A percentile compares a stretch with the other conserved stretches of the same genome.
Conservation (phyloP, 2,888 invertebrate species). For the Allygus modestus region DNA sequence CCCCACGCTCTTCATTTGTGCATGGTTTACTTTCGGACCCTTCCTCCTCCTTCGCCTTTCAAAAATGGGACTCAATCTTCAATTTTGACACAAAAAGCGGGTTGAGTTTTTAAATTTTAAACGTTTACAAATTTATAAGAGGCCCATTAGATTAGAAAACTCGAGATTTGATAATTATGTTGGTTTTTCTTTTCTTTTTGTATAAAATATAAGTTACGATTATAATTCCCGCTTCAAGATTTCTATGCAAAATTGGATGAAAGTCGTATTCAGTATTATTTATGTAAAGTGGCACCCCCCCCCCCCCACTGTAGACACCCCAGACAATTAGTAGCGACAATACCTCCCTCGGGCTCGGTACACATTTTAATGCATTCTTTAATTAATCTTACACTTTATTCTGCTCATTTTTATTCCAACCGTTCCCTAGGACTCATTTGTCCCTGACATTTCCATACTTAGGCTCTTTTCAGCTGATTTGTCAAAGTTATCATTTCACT, state of each 20-base stretch:
- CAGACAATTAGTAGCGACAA: slow-evolving; percentile 58
- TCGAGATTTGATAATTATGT: no score
- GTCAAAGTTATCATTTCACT: slow-evolving; percentile 44
- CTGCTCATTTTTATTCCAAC: slow-evolving; percentile 60
- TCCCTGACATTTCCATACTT: slow-evolving; percentile 56
- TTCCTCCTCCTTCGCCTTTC: no score
- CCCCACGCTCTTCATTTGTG: no score
- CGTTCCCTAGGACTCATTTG: slow-evolving; percentile 46
- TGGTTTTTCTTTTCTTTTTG: no score
- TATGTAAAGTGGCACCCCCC: slow-evolving; percentile 48
- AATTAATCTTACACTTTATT: slow-evolving; percentile 61
- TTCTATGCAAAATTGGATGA: slow-evolving; percentile 11
- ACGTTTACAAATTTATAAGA: no score
- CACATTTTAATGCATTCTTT: slow-evolving; percentile 63
- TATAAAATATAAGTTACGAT: neutral
- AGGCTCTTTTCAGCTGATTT: slow-evolving; percentile 45
- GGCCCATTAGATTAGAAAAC: no score
- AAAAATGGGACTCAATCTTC: no score
- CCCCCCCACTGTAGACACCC: slow-evolving; percentile 37
- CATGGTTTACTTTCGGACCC: no score
- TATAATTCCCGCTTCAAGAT: neutral
- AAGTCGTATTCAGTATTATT: slow-evolving; percentile 41
- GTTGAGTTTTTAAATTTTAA: no score
- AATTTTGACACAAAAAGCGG: no score
- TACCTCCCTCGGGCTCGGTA: slow-evolving; percentile 47